Evolutionary conservation across 2,113 vertebrate genomes (phyloP).

Genomic region (Emydura subglobosa): DNA sequence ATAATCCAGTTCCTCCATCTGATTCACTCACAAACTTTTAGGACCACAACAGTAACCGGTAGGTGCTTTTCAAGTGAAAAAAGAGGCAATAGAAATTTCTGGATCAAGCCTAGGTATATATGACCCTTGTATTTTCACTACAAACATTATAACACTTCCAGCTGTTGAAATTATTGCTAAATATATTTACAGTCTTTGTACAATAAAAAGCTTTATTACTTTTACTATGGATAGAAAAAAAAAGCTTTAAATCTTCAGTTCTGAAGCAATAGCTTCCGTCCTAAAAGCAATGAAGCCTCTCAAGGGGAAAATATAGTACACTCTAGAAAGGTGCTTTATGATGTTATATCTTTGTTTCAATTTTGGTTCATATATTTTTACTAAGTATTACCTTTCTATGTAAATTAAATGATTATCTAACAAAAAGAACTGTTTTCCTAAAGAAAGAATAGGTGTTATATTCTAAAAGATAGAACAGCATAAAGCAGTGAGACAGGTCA

Average conservation of each 20-base stretch:
- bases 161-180: slow-evolving; percentile 78
- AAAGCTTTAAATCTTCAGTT: slow-evolving; percentile 81
- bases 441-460: slow-evolving; percentile 75
- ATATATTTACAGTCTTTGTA: slow-evolving; percentile 80
- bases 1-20: slow-evolving; percentile 15
- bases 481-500: slow-evolving; percentile 71
- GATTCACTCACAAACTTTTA: slow-evolving; percentile 37
- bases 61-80: neutral
- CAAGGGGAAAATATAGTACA: slow-evolving; percentile 50
- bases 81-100: slow-evolving; percentile 58
- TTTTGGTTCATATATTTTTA: slow-evolving; percentile 81
- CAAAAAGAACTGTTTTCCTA: slow-evolving; percentile 76
- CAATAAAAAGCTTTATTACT: slow-evolving; percentile 80
- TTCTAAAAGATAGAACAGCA: slow-evolving; percentile 68
- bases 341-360: slow-evolving; percentile 67
- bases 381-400: slow-evolving; percentile 76
- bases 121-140: slow-evolving; percentile 68
- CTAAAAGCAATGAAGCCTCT: slow-evolving; percentile 78
- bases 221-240: slow-evolving; percentile 75
- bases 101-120: slow-evolving; percentile 46
- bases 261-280: slow-evolving; percentile 75
- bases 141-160: slow-evolving; percentile 69
- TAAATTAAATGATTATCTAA: slow-evolving; percentile 81
- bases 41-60: slow-evolving; percentile 39
- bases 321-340: slow-evolving; percentile 71